Evolutionary conservation across 2,113 vertebrate species (phyloP), one percentile per base, ranked within the genome.

Genomic region (Neogobius melanostomus): DNA sequence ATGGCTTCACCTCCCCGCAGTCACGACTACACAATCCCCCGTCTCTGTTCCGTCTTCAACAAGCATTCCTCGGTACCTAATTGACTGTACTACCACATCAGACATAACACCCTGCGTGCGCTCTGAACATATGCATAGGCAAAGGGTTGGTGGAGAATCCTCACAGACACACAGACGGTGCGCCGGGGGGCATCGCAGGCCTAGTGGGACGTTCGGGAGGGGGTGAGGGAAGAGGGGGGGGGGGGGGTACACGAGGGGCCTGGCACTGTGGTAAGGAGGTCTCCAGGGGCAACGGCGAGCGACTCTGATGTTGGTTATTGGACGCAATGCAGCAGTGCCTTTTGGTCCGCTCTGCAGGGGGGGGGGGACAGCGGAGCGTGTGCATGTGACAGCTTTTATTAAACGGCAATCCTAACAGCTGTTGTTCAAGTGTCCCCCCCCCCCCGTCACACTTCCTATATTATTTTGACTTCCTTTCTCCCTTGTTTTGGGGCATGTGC

Each of bases 401-500:
- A 88, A 90, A 88, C 81, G 69, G 79, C 92, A 89, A 91, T 92
- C 86, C 82, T 77, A 85, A 86, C 93, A 92, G 91, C 93, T 93
- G 92, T 89, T 91, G 86, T 88, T 83, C 68, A 66, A 64, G 66
- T 52, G 15, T 69, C 57, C 44, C 57, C 75, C 66, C 36, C 74
- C 75, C 73, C 83, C 72, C 80, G 68, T 67, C 21, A 46, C 54
- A 44, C 43, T 49, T 74, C 80, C 68, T 69, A 54, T 44, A n/a
- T 36, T 48, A 76, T 68, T 59, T 64, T 81, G 66, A 59, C 56
- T 69, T 65, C 57, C 52, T 54, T 77, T 53, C 28, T 43, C 66
- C 66, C 83, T 61, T 75, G 36, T 61, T 56, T 56, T 28, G 53
- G 6, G 60, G 70, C 74, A 14, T 77, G 65, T 69, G 60, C 71